Conservation (phyloP, 2,113 vertebrate species). For the Solenodon paradoxus region DNA sequence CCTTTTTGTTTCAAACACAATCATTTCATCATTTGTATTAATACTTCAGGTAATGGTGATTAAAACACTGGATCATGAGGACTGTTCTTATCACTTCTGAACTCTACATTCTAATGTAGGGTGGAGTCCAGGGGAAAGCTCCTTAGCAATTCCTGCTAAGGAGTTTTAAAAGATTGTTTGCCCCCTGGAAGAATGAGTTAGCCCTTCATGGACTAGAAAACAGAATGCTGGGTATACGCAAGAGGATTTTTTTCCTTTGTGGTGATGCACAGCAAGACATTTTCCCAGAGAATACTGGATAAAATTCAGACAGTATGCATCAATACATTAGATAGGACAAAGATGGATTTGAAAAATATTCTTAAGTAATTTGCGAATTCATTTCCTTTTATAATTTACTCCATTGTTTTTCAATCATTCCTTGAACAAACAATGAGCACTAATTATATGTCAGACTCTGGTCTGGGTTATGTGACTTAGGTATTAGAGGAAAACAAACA, state of each 20-base stretch:
- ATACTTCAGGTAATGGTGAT: not conserved
- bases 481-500: not conserved
- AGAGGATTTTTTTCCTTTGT: not conserved
- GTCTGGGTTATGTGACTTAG: not conserved
- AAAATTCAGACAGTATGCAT: not conserved
- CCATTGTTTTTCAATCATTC: not conserved
- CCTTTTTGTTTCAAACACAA: too few species aligned
- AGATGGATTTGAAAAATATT: not conserved
- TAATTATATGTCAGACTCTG: not conserved
- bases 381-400: not conserved
- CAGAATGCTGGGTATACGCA: not conserved
- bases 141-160: not conserved
- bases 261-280: not conserved
- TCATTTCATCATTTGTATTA: too few species aligned
- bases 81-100: not conserved
- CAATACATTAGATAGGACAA: not conserved
- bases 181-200: too few species aligned
- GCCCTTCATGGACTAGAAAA: too few species aligned
- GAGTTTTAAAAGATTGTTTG: not conserved
- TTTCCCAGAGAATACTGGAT: not conserved
- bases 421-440: not conserved
- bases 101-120: not conserved
- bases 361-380: not conserved
- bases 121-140: too few species aligned
- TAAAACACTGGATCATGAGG: not conserved